A percentile compares a stretch with the other conserved stretches of the same genome.
Evolutionary conservation across 2,113 vertebrate genomes (phyloP).

Genomic region (Microcebus lehilahytsara): DNA sequence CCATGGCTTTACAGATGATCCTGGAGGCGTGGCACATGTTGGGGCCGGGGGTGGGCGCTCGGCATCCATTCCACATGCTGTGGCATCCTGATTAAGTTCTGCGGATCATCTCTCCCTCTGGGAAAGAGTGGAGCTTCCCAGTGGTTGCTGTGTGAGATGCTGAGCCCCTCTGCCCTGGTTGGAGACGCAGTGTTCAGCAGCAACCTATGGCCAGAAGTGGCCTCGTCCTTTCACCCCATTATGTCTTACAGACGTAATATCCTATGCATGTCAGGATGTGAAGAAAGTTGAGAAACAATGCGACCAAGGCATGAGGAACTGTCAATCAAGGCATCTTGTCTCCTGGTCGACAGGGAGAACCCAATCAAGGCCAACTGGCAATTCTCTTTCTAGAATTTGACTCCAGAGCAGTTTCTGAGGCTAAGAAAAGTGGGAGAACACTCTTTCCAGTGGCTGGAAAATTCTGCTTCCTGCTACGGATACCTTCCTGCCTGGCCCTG

Average conservation of each 20-base stretch:
- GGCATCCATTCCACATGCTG: no score
- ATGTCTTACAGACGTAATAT: background rate
- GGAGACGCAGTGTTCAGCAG: background rate
- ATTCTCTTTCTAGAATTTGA: background rate
- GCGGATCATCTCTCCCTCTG: background rate
- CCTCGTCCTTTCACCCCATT: background rate
- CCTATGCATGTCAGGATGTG: background rate
- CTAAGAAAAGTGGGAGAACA: background rate
- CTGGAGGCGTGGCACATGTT: accelerated
- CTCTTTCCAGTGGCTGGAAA: no score
- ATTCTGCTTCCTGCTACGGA: background rate
- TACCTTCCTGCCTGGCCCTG: no score
- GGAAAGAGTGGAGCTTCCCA: background rate
- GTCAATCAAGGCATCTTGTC: background rate
- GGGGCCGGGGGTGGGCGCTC: no score
- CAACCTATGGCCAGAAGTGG: background rate
- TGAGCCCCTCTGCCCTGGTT: background rate
- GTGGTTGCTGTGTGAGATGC: background rate
- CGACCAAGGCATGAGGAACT: background rate
- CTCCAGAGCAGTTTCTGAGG: background rate
- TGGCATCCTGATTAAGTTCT: background rate
- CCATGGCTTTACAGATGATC: background rate
- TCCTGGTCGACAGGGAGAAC: background rate
- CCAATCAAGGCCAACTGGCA: background rate
- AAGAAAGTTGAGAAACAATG: background rate